Evolutionary conservation across 1,140 invertebrate species (phyloP).

Genomic region (Homarus americanus): DNA sequence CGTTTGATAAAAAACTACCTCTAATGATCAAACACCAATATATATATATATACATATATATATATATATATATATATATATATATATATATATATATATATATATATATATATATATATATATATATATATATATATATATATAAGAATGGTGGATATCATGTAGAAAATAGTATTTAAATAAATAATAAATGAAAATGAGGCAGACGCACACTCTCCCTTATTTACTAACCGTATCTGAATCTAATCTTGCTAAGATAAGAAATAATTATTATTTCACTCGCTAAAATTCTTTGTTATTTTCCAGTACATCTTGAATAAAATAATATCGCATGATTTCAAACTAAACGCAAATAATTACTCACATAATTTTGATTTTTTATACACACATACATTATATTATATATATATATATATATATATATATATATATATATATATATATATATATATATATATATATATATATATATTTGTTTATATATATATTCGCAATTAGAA

Average conservation of each 20-base stretch:
- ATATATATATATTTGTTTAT: neutral
- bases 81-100: slow-evolving; percentile 34
- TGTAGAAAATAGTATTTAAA: neutral
- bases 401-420: slow-evolving; percentile 47
- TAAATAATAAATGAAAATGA: neutral
- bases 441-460: slow-evolving; percentile 34
- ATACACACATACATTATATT: neutral
- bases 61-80: neutral
- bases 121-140: slow-evolving; percentile 43
- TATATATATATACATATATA: neutral
- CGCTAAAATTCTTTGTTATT: too few relatives aligned
- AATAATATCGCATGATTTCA: too few relatives aligned
- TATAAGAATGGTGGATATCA: neutral
- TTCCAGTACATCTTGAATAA: too few relatives aligned
- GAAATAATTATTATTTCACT: too few relatives aligned
- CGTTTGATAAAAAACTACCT: too few relatives aligned
- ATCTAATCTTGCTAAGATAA: neutral
- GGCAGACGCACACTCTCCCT: too few relatives aligned
- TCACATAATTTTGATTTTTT: neutral
- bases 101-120: slow-evolving; percentile 44
- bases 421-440: slow-evolving; percentile 45
- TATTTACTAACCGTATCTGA: too few relatives aligned
- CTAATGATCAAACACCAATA: too few relatives aligned
- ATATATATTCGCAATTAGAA: too few relatives aligned
- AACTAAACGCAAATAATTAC: neutral